phyloP scores from a whole-genome alignment of 1,140 invertebrate species.

The Zophobas morio region DNA sequence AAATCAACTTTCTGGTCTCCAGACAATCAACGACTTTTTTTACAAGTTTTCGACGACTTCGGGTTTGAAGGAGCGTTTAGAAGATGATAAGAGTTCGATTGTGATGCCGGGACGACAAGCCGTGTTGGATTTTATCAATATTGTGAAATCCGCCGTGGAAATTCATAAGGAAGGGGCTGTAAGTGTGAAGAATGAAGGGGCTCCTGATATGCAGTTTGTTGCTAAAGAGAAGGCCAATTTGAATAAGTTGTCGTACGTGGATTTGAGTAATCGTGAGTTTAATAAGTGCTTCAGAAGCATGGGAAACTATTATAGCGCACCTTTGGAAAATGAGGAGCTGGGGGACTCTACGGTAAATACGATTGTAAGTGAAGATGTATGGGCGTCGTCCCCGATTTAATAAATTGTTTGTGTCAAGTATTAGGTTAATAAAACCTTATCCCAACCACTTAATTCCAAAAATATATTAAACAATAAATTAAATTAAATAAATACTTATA shows the following conservation, averaged over 20 bases:
- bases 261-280: constrained; percentile 8
- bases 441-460: no score
- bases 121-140: neutral
- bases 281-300: neutral
- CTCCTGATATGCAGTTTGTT: neutral
- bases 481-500: no score
- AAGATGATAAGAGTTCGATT: neutral
- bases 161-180: neutral
- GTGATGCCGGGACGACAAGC: neutral
- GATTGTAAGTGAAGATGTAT: constrained; percentile 1
- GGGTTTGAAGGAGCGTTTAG: neutral
- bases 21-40: constrained; percentile 7
- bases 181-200: neutral
- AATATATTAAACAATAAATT: no score
- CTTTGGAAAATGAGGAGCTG: neutral
- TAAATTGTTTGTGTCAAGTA: no score
- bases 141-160: neutral
- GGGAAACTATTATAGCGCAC: neutral
- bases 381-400: constrained; percentile 17
- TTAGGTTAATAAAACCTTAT: no score
- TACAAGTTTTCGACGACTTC: neutral
- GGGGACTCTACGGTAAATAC: neutral
- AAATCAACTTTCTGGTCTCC: neutral
- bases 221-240: neutral
- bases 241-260: neutral